Conservation (phyloP, 2,113 vertebrate genomes). For the Piliocolobus tephrosceles region DNA sequence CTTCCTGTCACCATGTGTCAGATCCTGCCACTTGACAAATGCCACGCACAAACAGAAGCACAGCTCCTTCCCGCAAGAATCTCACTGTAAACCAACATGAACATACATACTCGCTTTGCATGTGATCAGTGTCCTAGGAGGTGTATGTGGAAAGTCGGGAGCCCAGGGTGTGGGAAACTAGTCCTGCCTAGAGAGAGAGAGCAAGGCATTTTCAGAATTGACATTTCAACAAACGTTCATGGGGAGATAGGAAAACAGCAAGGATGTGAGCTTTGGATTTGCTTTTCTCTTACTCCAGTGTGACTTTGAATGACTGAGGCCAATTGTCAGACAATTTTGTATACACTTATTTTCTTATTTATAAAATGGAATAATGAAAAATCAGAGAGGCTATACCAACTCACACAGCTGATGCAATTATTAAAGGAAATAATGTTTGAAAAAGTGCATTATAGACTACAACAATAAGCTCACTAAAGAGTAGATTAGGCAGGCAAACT, state of each 20-base stretch:
- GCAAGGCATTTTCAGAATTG: neutral
- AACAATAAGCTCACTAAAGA: neutral
- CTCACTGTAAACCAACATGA: neutral
- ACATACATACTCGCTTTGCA: neutral
- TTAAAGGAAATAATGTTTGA: neutral
- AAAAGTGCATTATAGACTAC: neutral
- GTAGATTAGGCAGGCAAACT: neutral
- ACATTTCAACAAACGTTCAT: neutral
- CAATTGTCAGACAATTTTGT: no score
- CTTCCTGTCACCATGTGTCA: neutral
- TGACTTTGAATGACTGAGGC: neutral
- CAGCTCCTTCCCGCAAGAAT: neutral
- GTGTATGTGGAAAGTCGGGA: neutral
- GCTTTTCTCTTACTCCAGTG: neutral
- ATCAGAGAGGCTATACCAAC: neutral
- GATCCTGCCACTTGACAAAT: neutral
- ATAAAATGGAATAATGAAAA: neutral
- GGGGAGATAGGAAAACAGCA: neutral
- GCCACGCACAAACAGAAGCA: neutral
- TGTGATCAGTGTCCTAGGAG: fast-evolving
- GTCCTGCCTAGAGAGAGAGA: neutral
- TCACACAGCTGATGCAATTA: neutral
- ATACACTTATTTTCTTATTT: neutral
- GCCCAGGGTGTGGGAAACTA: fast-evolving
- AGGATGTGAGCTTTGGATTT: neutral